These are phyloP conservation scores for Drosophila orena DNA, from an alignment of 1,140 invertebrate genomes.

Conservation along the genomic window DNA sequence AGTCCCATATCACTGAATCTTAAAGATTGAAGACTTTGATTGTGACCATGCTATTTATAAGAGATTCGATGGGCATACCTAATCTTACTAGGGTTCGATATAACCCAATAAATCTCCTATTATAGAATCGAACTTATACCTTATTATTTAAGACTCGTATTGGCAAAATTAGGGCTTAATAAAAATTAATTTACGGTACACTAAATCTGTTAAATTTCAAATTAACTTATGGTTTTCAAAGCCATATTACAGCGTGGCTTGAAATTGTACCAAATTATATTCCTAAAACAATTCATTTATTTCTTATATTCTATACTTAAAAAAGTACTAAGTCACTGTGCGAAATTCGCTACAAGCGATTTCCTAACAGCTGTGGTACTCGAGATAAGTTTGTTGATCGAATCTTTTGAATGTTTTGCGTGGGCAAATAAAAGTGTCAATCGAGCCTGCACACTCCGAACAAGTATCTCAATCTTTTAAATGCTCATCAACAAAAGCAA, in stretches of 20 bases:
- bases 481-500: conserved; percentile 52
- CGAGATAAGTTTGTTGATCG: conserved; percentile 8
- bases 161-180: too few species aligned
- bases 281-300: too few species aligned
- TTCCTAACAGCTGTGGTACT: background rate
- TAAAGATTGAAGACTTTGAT: background rate
- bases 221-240: too few species aligned
- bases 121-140: background rate
- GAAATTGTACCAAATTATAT: too few species aligned
- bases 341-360: background rate
- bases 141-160: too few species aligned
- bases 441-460: conserved; percentile 3
- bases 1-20: background rate
- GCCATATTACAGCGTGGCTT: too few species aligned
- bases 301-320: too few species aligned
- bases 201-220: too few species aligned
- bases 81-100: background rate
- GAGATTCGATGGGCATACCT: background rate
- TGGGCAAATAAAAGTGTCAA: background rate
- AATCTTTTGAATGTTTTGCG: conserved; percentile 8
- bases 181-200: too few species aligned
- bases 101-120: background rate
- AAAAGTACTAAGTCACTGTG: background rate
- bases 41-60: conserved; percentile 2
- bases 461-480: conserved; percentile 47